Base-by-base conservation (phyloP, 2,888 invertebrate genomes). In the Lasioglossum figueresi region DNA sequence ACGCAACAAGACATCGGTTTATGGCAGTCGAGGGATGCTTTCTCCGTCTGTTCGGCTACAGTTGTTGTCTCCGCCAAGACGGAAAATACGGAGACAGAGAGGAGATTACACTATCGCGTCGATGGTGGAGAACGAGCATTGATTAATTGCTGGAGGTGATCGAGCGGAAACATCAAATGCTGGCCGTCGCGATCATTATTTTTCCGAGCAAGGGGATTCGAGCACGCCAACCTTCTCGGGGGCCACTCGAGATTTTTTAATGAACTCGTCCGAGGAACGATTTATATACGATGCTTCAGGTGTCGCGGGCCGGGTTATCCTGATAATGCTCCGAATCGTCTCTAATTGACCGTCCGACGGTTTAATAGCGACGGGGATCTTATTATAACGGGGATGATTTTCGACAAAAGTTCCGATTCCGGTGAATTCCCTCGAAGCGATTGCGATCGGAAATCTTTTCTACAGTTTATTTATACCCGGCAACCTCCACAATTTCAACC, bases 1-100 rank as follows among this genome's bases (percentile, higher is more conserved):
- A 90, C 88, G 88, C 87, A 88, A 92, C 92, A 93, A 93, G 92
- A 92, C 91, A 90, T 91, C 91, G 89, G 91, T 93, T 93, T 92
- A 93, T 93, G 89, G 92, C 89, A 89, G 85, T 77, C 92, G 72
- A 88, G 93, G 93, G 93, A 93, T 87, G 85, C 88, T 90, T 87
- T 88, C 82, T 79, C 80, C 80, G 66, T 34, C 80, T 85, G 78
- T 74, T 59, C 31, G 66, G 16, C 70, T 12, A 31, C 31, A 31
- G 56, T 52, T 43, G 66, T 72, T 31, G 80, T 80, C 59, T 82
- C 66, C 79, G 23, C 23, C 59, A 45, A 45, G 79, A 76, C 43
- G 27, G 73, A 74, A 82, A 79, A 76, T 82, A 80, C 14, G 73
- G 87, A 84, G 80, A 85, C 48, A 19, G 37, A 34, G 34, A 52